Evolutionary conservation across 1,140 invertebrate species (phyloP).

Genomic region (Dinoponera quadriceps): DNA sequence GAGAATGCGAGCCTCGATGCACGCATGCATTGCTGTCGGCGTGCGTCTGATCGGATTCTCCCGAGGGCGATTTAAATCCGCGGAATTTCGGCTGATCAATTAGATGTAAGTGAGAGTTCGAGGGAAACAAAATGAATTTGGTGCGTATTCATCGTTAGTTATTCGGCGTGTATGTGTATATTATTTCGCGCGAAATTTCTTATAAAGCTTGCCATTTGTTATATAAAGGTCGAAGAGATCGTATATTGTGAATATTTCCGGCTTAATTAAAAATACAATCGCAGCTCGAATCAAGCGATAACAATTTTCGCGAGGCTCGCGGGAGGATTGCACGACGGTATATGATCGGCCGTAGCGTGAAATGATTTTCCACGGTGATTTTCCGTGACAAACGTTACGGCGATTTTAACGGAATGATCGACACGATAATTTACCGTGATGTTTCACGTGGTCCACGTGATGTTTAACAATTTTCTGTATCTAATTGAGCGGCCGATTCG

Average conservation of each 20-base stretch:
- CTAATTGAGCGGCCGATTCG: slow-evolving; percentile 6
- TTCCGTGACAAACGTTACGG: slow-evolving; percentile 11
- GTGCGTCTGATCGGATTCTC: too few species aligned
- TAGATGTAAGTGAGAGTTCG: too few species aligned
- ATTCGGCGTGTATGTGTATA: too few species aligned
- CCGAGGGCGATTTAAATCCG: too few species aligned
- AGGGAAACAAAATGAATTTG: too few species aligned
- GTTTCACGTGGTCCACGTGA: not conserved
- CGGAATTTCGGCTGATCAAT: too few species aligned
- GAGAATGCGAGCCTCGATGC: too few species aligned
- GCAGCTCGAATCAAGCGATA: not conserved
- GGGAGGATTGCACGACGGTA: not conserved
- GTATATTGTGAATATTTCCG: not conserved
- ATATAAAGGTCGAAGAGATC: not conserved
- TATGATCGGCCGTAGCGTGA: not conserved
- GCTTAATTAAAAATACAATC: not conserved
- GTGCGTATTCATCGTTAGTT: too few species aligned
- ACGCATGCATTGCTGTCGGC: too few species aligned
- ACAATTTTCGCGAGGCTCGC: not conserved
- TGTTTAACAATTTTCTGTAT: slow-evolving; percentile 30
- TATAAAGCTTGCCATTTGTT: too few species aligned
- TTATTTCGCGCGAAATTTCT: too few species aligned
- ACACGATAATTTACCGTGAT: not conserved
- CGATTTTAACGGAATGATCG: slow-evolving; percentile 25
- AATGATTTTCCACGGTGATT: slow-evolving; percentile 4